Percentiles rank a stretch among this genome's conserved stretches.
These are phyloP conservation scores for Gastrophryne carolinensis DNA, from an alignment of 2,797 vertebrate species.

Conservation along the genomic window DNA sequence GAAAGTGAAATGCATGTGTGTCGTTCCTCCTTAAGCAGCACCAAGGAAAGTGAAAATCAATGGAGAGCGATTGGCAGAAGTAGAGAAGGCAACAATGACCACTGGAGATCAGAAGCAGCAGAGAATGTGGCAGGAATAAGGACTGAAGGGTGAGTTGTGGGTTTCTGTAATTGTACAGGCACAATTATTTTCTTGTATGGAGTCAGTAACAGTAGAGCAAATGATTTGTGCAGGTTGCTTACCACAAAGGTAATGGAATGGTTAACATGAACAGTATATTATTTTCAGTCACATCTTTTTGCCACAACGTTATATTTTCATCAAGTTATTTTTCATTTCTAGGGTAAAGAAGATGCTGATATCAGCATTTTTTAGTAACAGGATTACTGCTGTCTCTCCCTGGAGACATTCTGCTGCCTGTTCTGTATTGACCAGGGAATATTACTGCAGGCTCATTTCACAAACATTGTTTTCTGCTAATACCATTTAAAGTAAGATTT, in stretches of 20 bases:
- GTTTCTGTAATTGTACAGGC: too few species aligned
- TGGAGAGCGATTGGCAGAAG: too few species aligned
- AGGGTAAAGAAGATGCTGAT: constrained; percentile 43
- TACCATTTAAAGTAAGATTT: constrained; percentile 45
- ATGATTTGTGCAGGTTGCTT: not conserved
- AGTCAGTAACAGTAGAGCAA: not conserved
- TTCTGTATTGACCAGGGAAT: constrained; percentile 53
- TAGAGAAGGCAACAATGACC: too few species aligned
- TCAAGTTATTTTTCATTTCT: constrained; percentile 53
- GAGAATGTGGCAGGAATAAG: too few species aligned
- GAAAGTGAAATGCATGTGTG: too few species aligned
- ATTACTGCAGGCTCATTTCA: constrained; percentile 51
- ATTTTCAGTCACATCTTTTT: constrained; percentile 51
- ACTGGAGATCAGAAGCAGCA: too few species aligned
- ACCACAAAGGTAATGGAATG: not conserved
- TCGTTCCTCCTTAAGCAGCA: too few species aligned
- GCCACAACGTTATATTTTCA: constrained; percentile 50
- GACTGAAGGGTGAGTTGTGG: too few species aligned
- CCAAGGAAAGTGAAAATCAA: too few species aligned
- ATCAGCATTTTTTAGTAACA: constrained; percentile 51
- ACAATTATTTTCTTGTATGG: not conserved
- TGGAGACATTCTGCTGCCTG: constrained; percentile 40
- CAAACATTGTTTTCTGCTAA: constrained; percentile 53
- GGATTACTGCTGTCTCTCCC: constrained; percentile 50
- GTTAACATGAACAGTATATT: constrained; percentile 31